Base-by-base conservation (phyloP, 2,888 invertebrate genomes). In the Amiota communis region DNA sequence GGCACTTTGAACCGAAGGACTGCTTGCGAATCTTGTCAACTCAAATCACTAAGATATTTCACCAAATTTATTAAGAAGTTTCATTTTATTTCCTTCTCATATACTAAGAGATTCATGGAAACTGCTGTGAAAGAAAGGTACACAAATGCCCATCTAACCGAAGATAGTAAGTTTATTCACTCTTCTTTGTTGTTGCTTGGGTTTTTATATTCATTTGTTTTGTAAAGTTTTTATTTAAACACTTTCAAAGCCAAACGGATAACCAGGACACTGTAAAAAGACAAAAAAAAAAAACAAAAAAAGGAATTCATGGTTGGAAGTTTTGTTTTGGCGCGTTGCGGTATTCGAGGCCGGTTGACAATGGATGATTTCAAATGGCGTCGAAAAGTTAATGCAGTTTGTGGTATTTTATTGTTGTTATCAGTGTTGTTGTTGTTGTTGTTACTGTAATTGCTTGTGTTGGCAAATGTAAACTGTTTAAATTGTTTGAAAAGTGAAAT, bases 21-120 rank as follows among this genome's bases (percentile, higher is more conserved):
- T 95, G 94, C 91, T 99, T 99, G 84, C 98, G 94, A 96, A 99
- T 95, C 91, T 98, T 98, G 88, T 99, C 99, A n/a, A n/a, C n/a
- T n/a, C n/a, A 36, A 36, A 36, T 36, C 6, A 36, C 36, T 36
- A 36, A n/a, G n/a, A 6, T 6, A 36, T 36, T 36, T 36, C 8
- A 6, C 36, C 6, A 36, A 36, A 4, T 6, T 36, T 36, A 0
- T 36, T 2, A 36, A 36, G 6, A 6, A 36, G 0, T 36, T 36
- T 36, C 36, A 36, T 2, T 36, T 36, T 36, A 36, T 36, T 36
- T 36, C 0, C 36, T 6, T 36, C 8, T 36, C 36, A 36, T 36
- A 36, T 36, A 36, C 23, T 23, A 2, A 23, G 23, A 23, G 3
- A 1, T 23, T n/a, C n/a, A n/a, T n/a, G n/a, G n/a, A n/a, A n/a